phyloP scores from a whole-genome alignment of 2,113 vertebrate genomes.

The Morone saxatilis region DNA sequence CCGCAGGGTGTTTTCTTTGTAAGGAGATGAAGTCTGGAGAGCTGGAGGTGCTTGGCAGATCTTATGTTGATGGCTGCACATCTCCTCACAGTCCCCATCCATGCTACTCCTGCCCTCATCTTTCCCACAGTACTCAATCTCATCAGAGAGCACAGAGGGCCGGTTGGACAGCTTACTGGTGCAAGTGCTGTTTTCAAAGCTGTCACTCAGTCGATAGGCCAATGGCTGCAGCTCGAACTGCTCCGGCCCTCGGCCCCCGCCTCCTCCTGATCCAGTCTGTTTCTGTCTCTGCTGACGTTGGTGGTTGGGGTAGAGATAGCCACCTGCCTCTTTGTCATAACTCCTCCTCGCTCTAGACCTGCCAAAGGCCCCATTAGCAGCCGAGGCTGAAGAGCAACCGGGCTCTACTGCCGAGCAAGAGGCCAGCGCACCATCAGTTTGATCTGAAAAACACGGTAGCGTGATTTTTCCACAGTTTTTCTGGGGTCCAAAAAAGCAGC shows the following conservation, averaged over 20 bases:
- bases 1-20: conserved; percentile 84
- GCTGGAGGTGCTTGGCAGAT: conserved; percentile 82
- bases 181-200: conserved; percentile 98
- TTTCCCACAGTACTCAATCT: conserved; percentile 88
- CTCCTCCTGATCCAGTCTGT: conserved; percentile 66
- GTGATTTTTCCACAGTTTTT: conserved; percentile 93
- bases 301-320: conserved; percentile 81
- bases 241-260: conserved; percentile 84
- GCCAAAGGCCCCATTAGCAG: conserved; percentile 86
- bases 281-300: conserved; percentile 77
- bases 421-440: conserved; percentile 67
- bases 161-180: conserved; percentile 97
- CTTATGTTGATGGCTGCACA: conserved; percentile 67
- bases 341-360: conserved; percentile 83
- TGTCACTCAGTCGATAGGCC: conserved; percentile 93
- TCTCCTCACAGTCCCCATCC: conserved; percentile 67
- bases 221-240: conserved; percentile 96
- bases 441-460: conserved; percentile 88
- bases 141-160: conserved; percentile 95
- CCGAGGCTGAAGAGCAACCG: conserved; percentile 63
- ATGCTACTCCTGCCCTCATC: conserved; percentile 62
- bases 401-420: conserved; percentile 71
- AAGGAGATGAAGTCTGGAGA: conserved; percentile 96
- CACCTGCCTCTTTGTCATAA: conserved; percentile 83
- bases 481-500: conserved; percentile 96